Base-by-base conservation (phyloP, 2,888 invertebrate genomes). In the Drosophila sordidula region DNA sequence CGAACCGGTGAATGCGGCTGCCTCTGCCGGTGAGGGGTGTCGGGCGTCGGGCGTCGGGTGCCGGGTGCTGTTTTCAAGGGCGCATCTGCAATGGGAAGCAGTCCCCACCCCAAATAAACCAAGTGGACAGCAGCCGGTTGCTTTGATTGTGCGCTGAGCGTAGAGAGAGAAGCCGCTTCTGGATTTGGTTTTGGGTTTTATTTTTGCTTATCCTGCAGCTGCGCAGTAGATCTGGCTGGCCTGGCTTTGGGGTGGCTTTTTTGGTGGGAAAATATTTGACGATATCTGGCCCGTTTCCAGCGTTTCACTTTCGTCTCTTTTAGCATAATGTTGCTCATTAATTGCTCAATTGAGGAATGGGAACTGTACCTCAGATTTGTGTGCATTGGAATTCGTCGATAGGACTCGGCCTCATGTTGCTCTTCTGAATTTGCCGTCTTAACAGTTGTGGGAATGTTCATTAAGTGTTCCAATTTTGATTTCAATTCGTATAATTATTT, bases 241-340 rank as follows among this genome's bases (percentile, higher is more conserved):
- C 25, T 56, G 46, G 39, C 32, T 61, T 75, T 73, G 75, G 89
- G 85, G 85, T 86, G 86, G 88, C 69, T 84, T 82, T 73, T 29
- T 57, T 56, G 82, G 89, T 88, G 89, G 85, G 89, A 89, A 86
- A 87, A 75, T 88, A 70, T 54, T 70, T 56, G 52, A 46, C 45
- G 6, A 1, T 29, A 29, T 26, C 26, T 6, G 22, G 64, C 16
- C 50, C 64, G 50, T 49, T 52, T 44, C 14, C 42, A 36, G n/a
- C 56, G 78, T 73, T 80, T 55, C 81, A 61, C 32, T 78, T 55
- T 65, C 67, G 73, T 18, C 67, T 63, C 58, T 62, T 63, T 57
- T 51, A 64, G 36, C 50, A 22, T 38, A 55, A 57, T 54, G 22
- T 9, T 67, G 61, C 46, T 78, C 76, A 87, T 83, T 71, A 78